These are phyloP conservation scores for Tethea ocularis DNA, from an alignment of 2,888 invertebrate species.

Conservation along the genomic window DNA sequence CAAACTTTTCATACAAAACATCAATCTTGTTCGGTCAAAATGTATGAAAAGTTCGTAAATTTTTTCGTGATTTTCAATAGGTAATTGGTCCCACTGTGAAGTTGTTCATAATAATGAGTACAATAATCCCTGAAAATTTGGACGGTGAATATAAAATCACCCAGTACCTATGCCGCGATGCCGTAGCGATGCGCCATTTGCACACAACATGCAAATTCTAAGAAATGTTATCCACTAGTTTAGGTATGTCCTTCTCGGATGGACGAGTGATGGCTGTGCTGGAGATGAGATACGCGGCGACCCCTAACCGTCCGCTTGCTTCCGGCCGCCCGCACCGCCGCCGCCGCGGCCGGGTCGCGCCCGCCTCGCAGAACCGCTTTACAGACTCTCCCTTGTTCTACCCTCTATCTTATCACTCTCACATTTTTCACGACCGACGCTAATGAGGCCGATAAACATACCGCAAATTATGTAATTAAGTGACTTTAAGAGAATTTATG, in stretches of 20 bases:
- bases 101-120: no score
- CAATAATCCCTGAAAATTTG: no score
- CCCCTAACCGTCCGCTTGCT: constrained; percentile 52
- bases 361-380: constrained; percentile 12
- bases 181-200: background rate
- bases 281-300: constrained; percentile 38
- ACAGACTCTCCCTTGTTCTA: constrained; percentile 70
- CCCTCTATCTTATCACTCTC: constrained; percentile 77
- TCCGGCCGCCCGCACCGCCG: constrained; percentile 45
- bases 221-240: constrained; percentile 8
- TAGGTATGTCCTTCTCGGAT: background rate
- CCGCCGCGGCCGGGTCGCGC: constrained; percentile 29
- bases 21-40: no score
- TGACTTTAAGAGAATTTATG: constrained; percentile 51
- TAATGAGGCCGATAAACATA: constrained; percentile 72
- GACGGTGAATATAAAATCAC: no score
- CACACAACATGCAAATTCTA: constrained; percentile 2
- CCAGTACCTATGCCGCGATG: no score
- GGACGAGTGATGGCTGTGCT: constrained; percentile 14
- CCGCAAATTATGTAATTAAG: constrained; percentile 63
- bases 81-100: no score
- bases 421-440: constrained; percentile 73
- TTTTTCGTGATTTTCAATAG: no score
- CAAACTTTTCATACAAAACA: no score
- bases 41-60: no score